phyloP scores from a whole-genome alignment of 2,888 invertebrate genomes.

The Asteroscopus sphinx region DNA sequence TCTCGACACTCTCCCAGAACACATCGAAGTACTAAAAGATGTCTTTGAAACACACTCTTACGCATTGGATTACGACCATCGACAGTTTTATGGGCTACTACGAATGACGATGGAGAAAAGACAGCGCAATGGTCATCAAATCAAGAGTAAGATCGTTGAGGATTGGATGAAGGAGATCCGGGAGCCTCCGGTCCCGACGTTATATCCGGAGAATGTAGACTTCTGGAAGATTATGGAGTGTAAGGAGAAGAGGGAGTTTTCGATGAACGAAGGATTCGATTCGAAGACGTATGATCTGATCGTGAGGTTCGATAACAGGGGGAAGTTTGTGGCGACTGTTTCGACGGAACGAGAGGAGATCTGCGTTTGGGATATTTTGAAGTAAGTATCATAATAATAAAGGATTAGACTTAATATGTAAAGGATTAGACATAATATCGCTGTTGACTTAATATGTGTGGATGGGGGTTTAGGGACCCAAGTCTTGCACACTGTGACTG shows the following conservation, averaged over 20 bases:
- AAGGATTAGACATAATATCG: too few species aligned
- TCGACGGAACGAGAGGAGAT: constrained; percentile 94
- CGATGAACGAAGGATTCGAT: constrained; percentile 81
- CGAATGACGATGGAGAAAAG: constrained; percentile 79
- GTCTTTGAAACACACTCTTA: constrained; percentile 93
- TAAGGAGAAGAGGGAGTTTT: constrained; percentile 74
- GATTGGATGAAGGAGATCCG: constrained; percentile 84
- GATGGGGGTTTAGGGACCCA: too few species aligned
- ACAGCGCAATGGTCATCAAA: constrained; percentile 73
- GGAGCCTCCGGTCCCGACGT: constrained; percentile 90
- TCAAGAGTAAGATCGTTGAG: constrained; percentile 78
- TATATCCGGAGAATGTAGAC: constrained; percentile 89
- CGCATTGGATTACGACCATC: constrained; percentile 94
- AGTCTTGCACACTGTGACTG: too few species aligned
- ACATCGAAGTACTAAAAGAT: constrained; percentile 91
- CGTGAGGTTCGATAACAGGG: constrained; percentile 91
- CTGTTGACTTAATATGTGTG: too few species aligned
- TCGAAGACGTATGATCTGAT: constrained; percentile 90
- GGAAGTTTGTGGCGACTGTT: constrained; percentile 93
- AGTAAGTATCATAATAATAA: constrained; percentile 68
- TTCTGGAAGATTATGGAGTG: constrained; percentile 77
- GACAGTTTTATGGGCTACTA: constrained; percentile 94
- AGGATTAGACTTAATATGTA: too few species aligned
- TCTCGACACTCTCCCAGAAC: constrained; percentile 83
- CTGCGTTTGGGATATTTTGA: constrained; percentile 94